Evolutionary conservation across 2,797 vertebrate species (phyloP).

Genomic region (Anguilla megastoma): DNA sequence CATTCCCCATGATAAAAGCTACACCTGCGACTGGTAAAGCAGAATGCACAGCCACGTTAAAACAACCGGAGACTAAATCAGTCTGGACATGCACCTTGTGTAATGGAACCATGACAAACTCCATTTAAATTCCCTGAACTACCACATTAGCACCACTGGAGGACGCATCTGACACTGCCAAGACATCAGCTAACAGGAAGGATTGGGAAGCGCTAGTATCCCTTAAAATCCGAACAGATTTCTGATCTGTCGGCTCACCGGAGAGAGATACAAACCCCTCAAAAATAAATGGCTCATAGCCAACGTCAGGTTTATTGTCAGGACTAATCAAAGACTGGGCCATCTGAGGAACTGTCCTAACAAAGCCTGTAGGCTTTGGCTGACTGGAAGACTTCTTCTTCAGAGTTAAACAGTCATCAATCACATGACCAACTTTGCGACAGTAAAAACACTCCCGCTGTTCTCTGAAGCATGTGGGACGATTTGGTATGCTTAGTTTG

Average conservation of each 20-base stretch:
- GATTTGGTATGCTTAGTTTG: too few relatives aligned
- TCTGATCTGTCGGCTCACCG: not conserved
- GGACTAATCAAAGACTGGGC: not conserved
- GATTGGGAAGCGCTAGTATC: not conserved
- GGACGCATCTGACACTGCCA: too few relatives aligned
- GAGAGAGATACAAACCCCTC: not conserved
- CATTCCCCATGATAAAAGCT: too few relatives aligned
- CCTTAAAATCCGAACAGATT: not conserved
- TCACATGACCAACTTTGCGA: conserved; percentile 8
- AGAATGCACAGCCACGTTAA: too few relatives aligned
- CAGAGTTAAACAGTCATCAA: not conserved
- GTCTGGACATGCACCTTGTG: too few relatives aligned
- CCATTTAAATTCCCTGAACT: too few relatives aligned
- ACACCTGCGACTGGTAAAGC: too few relatives aligned
- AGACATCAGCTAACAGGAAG: too few relatives aligned
- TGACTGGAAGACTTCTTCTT: not conserved
- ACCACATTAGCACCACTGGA: too few relatives aligned
- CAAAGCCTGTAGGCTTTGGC: not conserved
- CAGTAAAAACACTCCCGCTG: conserved; percentile 31
- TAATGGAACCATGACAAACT: too few relatives aligned
- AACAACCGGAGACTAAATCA: too few relatives aligned
- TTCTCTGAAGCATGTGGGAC: not conserved
- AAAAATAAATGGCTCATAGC: conserved; percentile 4
- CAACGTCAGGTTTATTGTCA: not conserved
- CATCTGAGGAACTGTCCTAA: not conserved